These are phyloP conservation scores for Alouatta palliata DNA, from an alignment of 2,113 vertebrate species.

Conservation along the genomic window DNA sequence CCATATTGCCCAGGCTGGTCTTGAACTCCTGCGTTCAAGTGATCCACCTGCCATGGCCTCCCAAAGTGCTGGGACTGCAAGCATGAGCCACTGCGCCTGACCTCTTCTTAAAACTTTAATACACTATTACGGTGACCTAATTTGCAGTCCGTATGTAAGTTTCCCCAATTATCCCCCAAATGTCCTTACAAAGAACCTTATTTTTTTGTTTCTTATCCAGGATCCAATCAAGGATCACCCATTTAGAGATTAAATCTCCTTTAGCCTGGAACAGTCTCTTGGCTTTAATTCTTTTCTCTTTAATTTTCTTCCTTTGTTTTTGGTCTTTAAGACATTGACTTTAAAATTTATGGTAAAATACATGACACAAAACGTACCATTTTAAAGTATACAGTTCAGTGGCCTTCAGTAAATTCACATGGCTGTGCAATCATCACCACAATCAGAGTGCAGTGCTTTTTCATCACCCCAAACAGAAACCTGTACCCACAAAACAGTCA, in stretches of 20 bases:
- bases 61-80: too few relatives aligned
- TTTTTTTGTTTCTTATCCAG: background rate
- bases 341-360: background rate
- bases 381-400: background rate
- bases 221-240: background rate
- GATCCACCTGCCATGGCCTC: too few relatives aligned
- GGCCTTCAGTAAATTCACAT: background rate
- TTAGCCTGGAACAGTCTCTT: background rate
- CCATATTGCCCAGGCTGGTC: too few relatives aligned
- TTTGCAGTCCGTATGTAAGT: background rate
- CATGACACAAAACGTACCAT: background rate
- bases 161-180: background rate
- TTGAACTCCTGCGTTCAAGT: too few relatives aligned
- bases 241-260: background rate
- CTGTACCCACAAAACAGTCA: background rate
- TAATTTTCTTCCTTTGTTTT: background rate
- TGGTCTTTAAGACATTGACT: constrained; percentile 34
- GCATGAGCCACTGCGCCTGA: too few relatives aligned
- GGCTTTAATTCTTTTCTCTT: background rate
- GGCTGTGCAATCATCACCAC: background rate
- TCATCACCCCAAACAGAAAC: background rate
- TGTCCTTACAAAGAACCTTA: background rate
- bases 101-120: background rate
- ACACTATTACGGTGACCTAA: background rate
- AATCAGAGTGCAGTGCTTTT: background rate